Base-by-base conservation (phyloP, 2,797 vertebrate species). In the Scarus forsteni region DNA sequence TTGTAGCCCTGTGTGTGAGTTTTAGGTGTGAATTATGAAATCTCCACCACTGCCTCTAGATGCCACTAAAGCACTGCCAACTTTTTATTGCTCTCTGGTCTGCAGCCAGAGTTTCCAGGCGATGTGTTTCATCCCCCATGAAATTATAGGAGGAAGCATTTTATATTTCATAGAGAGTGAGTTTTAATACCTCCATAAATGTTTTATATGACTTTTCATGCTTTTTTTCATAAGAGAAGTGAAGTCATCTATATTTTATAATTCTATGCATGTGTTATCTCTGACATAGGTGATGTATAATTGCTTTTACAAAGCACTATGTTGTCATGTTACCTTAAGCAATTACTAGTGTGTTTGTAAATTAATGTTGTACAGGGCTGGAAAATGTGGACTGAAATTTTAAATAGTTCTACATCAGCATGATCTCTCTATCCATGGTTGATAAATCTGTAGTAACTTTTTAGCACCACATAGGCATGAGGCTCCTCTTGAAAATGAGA, bases 11-110 rank as follows among this genome's bases (percentile, higher is more conserved):
- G 35, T 46, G 39, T 27, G 45, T 50, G 13, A 15, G n/a, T 56
- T 35, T 39, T 18, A 39, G 34, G 39, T 65, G 57, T 73, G 44
- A 38, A 46, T 45, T 5, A 63, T 48, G 7, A 36, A 66, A 58
- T 89, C 38, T 70, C 60, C 14, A 55, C 43, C 70, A 45, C 45
- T 66, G 75, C 89, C 91, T 88, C 84, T 90, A 92, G 91, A 82
- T 90, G 91, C 53, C 88, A 86, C 81, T 88, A 42, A 82, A 83
- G 77, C 60, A 77, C 83, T 71, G 45, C 50, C 49, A 46, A 60
- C 18, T 12, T 62, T 66, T 74, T 11, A 57, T 42, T 9, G 0
- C 35, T 60, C 10, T 60, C 39, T 68, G 48, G 7, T 70, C 51
- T 71, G 27, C 50, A 68, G 62, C 16, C 42, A 38, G 11, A 66